A percentile compares a stretch with the other conserved stretches of the same genome.
phyloP scores from a whole-genome alignment of 2,797 vertebrate species.

The Garrulus glandarius region DNA sequence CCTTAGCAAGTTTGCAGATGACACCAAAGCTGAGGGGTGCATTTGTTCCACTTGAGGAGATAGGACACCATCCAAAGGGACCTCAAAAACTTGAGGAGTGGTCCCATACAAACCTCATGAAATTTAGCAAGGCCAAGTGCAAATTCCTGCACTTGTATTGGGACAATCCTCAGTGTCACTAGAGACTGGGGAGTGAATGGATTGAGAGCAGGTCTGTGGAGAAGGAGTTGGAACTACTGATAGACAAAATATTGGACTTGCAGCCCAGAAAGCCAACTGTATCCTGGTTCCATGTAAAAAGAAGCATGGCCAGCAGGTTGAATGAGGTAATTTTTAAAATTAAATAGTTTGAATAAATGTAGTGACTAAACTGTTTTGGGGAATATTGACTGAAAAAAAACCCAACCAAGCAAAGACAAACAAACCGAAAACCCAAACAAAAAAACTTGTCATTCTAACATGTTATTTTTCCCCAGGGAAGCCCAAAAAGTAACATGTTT shows the following conservation, averaged over 20 bases:
- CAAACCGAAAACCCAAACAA: fast-evolving
- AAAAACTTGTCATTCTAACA: background rate
- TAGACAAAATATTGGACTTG: fast-evolving
- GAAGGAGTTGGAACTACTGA: background rate
- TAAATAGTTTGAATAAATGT: background rate
- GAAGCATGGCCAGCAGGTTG: fast-evolving
- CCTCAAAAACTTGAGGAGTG: fast-evolving
- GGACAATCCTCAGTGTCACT: background rate
- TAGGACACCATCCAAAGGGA: background rate
- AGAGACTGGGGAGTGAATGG: fast-evolving
- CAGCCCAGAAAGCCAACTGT: background rate
- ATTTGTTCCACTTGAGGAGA: background rate
- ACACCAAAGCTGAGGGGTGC: background rate
- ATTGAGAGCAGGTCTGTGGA: background rate
- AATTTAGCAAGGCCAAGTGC: background rate
- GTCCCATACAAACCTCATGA: no score
- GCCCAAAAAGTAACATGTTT: background rate
- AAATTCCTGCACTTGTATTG: background rate
- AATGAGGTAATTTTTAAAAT: background rate
- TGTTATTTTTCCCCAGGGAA: background rate
- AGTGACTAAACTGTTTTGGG: background rate
- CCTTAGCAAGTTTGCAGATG: background rate
- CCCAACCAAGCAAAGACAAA: background rate
- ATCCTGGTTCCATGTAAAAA: background rate
- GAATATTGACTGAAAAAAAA: background rate